Base-by-base conservation (phyloP, 2,797 vertebrate genomes). In the Rallus crepitans region DNA sequence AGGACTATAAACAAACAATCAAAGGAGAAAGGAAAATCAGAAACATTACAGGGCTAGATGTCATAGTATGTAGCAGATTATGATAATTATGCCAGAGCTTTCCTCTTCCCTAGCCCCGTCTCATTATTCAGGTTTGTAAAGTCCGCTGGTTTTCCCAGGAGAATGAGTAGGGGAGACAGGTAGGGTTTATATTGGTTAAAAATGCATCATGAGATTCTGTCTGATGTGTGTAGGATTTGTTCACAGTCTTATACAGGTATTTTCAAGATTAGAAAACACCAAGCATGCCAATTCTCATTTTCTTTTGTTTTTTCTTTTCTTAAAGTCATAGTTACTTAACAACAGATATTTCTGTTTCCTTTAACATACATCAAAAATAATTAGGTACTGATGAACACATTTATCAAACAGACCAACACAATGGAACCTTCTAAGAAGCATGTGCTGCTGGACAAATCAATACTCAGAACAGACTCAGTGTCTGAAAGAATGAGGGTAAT, bases 381-480 rank as follows among this genome's bases (percentile, higher is more conserved):
- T 25, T 47, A 89, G 45, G 39, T 47, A 79, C 10, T 85, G 86
- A 80, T 91, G 68, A 91, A 63, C 45, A 63, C 35, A 85, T 84
- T 93, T 84, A 70, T 80, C 37, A 89, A 93, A 94, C 60, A 93
- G 66, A 94, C 52, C 12, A 93, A 73, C 63, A 69, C 64, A 90
- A 66, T 80, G 90, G 52, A 56, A 89, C 60, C 65, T 95, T 95
- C 76, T 89, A 71, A 89, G 71, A 93, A 84, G 89, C 66, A 83
- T 87, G 75, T 65, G 30, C 76, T 94, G 90, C 37, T 52, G 40
- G 42, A 93, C 31, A 83, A 97, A 95, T 96, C 94, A 94, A 93
- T 96, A 91, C 81, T 90, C 83, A 96, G 93, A 96, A 84, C 82
- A 92, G 80, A 87, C 94, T 92, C 40, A 93, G 95, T 76, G 71